Evolutionary conservation across 2,797 vertebrate species (phyloP), one percentile per base, ranked within the genome.

Genomic region (Varecia variegata): DNA sequence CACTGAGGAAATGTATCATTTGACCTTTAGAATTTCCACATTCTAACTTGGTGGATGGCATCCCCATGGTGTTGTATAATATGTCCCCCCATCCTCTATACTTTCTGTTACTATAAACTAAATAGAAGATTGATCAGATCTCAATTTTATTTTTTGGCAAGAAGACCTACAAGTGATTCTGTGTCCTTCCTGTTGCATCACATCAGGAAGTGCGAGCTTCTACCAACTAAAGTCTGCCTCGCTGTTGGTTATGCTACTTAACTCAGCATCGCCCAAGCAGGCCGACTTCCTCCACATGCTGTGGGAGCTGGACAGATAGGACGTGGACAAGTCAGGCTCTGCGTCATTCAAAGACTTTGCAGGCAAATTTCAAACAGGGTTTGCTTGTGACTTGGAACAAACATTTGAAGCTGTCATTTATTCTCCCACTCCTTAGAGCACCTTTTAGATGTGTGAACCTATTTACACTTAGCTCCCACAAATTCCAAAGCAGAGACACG

Each of bases 31-130:
- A 52, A 90, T 67, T 67, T 43, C 47, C 32, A 21, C 5, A 40
- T 17, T 52, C 17, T 23, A 43, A 58, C 38, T 38, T 4, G 9
- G 20, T 11, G 23, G 40, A 43, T 3, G 5, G 2, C 4, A 52
- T 11, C 20, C 35, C 20, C 8, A 7, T 1, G 0, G 52, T 9
- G 1, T 13, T 17, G 1, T 68, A 6, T 45, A 43, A 40, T 30
- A 25, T 7, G 40, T 38, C 56, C 76, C 40, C 47, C 86, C 58
- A 11, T 32, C 47, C 12, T 82, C 62, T 25, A 2, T 35, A 12
- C 3, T 47, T 30, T 62, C 43, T 11, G 3, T 54, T 21, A 50
- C 43, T 9, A 7, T 4, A 62, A 92, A 67, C 68, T 54, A 52
- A 52, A 14, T 5, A 15, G 11, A 23, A 73, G 81, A 45, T 1